Evolutionary conservation across 2,113 vertebrate genomes (phyloP), one percentile per base, ranked within the genome.

Genomic region (Planiliza haematocheilus): DNA sequence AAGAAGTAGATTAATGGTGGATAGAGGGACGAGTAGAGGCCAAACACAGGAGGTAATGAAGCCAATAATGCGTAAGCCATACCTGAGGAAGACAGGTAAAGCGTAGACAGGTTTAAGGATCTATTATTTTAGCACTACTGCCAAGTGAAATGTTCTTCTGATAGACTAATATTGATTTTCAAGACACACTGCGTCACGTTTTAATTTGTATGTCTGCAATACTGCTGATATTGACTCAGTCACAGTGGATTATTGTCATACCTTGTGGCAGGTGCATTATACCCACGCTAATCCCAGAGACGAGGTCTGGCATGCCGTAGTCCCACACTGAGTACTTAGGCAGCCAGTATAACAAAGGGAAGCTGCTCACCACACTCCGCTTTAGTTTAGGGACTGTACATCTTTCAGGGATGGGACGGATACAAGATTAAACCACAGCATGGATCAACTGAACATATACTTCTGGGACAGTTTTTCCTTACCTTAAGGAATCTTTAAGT

Each of bases 181-280:
- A 30, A 30, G 5, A 30, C 24, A 10, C 34, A 16, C 9, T 14
- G 20, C 2, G 24, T 30, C 24, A 30, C 2, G 24, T 30, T 5
- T 30, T 30, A 50, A 11, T 18, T 18, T 18, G 17, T 11, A 1
- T 50, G 58, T 34, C 9, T 21, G 30, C 14, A 49, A 10, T 38
- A 10, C 48, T 91, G 93, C 8, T 37, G 11, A 46, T 16, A 13
- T 77, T 8, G 5, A 17, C 7, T 14, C 0, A 2, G 20, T 12
- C 7, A 7, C 52, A 10, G 20, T 41, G 9, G 8, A 17, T 4
- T 49, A 42, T 10, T 55, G 7, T 53, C 53, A 45, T 89, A 99
- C 98, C 96, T 89, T 99, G 98, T 67, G 98, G 98, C 39, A 99
- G 93, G 80, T 99, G 97, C 95, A 99, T 97, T 82, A 99, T 97